A percentile compares a stretch with the other conserved stretches of the same genome.
These are phyloP conservation scores for Pseudolaguvia tuberculata DNA, from an alignment of 2,113 vertebrate genomes.

Conservation along the genomic window DNA sequence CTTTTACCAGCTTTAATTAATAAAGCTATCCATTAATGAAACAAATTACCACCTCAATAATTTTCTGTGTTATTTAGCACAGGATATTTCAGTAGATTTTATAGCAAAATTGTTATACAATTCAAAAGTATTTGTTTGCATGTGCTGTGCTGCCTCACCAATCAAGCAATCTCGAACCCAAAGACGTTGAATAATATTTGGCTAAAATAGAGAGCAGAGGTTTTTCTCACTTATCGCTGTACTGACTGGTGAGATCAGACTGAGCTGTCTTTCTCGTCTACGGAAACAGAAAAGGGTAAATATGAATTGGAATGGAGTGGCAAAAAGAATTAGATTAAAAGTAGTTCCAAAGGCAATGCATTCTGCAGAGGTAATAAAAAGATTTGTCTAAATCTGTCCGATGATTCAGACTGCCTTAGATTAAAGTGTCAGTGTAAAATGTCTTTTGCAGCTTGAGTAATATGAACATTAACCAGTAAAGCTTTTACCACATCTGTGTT, in stretches of 20 bases:
- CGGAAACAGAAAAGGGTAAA: not conserved
- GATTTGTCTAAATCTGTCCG: not conserved
- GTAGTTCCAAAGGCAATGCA: not conserved
- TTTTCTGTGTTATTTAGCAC: too few relatives aligned
- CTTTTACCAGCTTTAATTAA: too few relatives aligned
- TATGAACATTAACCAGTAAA: not conserved
- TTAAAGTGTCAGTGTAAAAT: constrained; percentile 18
- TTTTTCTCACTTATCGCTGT: not conserved
- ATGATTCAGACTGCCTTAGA: constrained; percentile 16
- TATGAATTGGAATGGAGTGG: not conserved
- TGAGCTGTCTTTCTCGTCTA: not conserved
- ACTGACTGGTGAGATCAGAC: not conserved
- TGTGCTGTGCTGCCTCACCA: too few relatives aligned
- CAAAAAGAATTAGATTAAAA: not conserved
- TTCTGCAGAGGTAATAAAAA: constrained; percentile 2
- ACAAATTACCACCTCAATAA: too few relatives aligned
- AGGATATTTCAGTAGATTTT: too few relatives aligned
- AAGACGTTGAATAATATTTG: not conserved
- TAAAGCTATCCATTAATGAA: too few relatives aligned
- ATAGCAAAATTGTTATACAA: too few relatives aligned
- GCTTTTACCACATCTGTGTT: not conserved
- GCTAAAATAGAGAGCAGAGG: not conserved
- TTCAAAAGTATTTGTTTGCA: too few relatives aligned
- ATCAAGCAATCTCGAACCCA: too few relatives aligned
- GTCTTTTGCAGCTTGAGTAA: constrained; percentile 27